Evolutionary conservation across 2,113 vertebrate genomes (phyloP).

Genomic region (Dunckerocampus dactyliophorus): DNA sequence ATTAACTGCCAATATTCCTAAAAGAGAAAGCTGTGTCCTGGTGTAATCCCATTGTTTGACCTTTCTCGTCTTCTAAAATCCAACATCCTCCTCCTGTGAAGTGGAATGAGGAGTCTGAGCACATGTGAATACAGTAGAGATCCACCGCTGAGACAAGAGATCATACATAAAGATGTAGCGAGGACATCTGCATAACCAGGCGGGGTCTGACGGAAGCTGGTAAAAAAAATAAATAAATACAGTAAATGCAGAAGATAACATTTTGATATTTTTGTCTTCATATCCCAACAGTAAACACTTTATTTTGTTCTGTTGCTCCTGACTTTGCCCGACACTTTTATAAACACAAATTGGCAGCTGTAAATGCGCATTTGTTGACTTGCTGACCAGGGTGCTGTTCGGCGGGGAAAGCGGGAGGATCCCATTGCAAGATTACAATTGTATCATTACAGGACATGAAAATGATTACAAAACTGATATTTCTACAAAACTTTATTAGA

Average conservation of each 20-base stretch:
- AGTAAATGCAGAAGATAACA: background rate
- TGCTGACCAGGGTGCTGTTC: background rate
- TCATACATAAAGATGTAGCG: constrained; percentile 10
- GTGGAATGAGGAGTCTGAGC: constrained; percentile 7
- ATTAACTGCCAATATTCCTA: no score
- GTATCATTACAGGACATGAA: no score
- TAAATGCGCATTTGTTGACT: constrained; percentile 1
- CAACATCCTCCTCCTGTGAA: constrained; percentile 1
- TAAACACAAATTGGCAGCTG: constrained; percentile 2
- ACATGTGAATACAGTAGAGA: constrained; percentile 11
- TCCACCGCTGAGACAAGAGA: constrained; percentile 10
- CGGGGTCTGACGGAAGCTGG: background rate
- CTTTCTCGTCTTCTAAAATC: background rate
- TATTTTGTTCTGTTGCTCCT: background rate
- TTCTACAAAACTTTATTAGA: background rate
- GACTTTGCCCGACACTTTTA: background rate
- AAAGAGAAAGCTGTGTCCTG: no score
- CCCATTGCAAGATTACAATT: no score
- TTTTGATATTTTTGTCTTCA: background rate
- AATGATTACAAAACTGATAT: background rate
- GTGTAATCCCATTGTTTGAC: no score
- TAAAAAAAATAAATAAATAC: background rate
- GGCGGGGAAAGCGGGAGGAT: background rate
- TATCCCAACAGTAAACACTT: background rate
- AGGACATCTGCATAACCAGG: constrained; percentile 4